Conservation (phyloP, 1,140 invertebrate species). For the Teleogryllus occipitalis region DNA sequence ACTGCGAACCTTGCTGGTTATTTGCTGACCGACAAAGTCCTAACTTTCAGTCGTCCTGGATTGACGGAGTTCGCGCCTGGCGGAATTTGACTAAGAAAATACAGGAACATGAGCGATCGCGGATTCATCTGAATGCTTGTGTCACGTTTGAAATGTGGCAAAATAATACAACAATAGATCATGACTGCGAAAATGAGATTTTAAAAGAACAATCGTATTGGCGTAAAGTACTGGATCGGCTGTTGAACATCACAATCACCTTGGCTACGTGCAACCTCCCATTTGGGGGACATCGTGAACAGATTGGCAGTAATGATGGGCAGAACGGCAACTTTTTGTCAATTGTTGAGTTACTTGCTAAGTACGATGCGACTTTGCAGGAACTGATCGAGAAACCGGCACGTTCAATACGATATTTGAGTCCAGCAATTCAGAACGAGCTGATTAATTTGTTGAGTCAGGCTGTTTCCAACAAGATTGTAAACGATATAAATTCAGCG, state of each 20-base stretch:
- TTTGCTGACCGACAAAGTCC: constrained; percentile 32
- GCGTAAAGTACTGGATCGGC: constrained; percentile 21
- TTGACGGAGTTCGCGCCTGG: constrained; percentile 32
- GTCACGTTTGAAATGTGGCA: not conserved
- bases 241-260: constrained; percentile 27
- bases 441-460: constrained; percentile 28
- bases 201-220: constrained; percentile 17
- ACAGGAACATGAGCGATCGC: constrained; percentile 30
- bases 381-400: constrained; percentile 23
- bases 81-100: constrained; percentile 30
- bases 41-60: constrained; percentile 31
- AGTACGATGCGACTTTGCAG: constrained; percentile 23
- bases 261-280: constrained; percentile 26
- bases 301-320: constrained; percentile 17
- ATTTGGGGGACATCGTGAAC: constrained; percentile 24
- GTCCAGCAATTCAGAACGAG: constrained; percentile 28
- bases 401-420: constrained; percentile 26
- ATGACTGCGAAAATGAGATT: not conserved
- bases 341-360: constrained; percentile 19
- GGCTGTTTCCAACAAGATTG: not conserved
- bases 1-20: constrained; percentile 32
- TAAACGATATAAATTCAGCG: constrained; percentile 23
- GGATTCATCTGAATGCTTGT: constrained; percentile 29
- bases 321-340: constrained; percentile 27
- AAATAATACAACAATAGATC: not conserved